phyloP scores from a whole-genome alignment of 1,140 invertebrate species.

The Cotesia vestalis region DNA sequence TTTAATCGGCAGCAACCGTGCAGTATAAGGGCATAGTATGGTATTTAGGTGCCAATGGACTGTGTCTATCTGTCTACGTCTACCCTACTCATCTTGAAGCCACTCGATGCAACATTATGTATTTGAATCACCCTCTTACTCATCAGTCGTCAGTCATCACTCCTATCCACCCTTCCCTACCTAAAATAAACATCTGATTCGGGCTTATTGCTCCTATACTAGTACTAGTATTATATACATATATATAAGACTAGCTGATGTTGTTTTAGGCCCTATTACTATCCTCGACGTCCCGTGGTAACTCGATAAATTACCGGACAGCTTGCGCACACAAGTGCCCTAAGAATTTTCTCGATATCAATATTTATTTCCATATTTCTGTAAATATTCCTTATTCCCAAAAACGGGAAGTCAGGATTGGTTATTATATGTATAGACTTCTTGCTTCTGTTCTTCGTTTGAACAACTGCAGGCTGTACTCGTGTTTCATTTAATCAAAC shows the following conservation, averaged over 20 bases:
- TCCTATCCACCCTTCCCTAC: constrained; percentile 14
- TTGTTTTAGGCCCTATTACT: constrained; percentile 51
- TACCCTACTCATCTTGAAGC: constrained; percentile 18
- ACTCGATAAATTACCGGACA: constrained; percentile 48
- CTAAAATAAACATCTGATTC: constrained; percentile 57
- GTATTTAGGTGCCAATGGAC: constrained; percentile 13
- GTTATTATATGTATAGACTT: neutral
- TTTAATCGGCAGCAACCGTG: constrained; percentile 16
- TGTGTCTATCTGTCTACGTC: neutral
- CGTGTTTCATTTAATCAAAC: too few species aligned
- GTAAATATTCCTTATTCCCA: neutral
- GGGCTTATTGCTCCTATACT: constrained; percentile 29
- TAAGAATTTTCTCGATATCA: too few species aligned
- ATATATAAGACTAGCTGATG: constrained; percentile 41
- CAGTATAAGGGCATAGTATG: neutral
- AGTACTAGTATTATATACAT: too few species aligned
- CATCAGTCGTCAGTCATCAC: neutral
- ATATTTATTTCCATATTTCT: neutral
- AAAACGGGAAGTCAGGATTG: too few species aligned
- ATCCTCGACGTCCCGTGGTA: neutral
- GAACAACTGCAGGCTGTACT: constrained; percentile 4
- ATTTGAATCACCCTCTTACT: neutral
- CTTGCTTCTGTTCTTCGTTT: neutral
- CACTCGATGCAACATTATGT: constrained; percentile 26
- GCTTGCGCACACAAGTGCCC: neutral